Percentiles rank a stretch among this genome's conserved stretches.
Conservation (phyloP, 1,140 invertebrate genomes). For the Scylla paramamosain region DNA sequence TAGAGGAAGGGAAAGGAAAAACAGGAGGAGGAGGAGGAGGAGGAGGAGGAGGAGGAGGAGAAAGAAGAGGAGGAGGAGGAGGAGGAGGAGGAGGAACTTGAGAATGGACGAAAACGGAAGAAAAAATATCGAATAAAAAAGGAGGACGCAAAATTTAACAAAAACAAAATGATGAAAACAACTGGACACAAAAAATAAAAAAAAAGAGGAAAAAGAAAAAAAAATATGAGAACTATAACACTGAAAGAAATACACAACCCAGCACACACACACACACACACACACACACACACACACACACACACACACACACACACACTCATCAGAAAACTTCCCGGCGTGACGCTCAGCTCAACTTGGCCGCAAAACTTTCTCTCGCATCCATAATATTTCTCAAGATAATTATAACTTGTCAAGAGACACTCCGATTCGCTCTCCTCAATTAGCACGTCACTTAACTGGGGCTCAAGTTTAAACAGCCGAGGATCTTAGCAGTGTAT, state of each 20-base stretch:
- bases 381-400: slow-evolving; percentile 72
- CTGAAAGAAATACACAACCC: neutral
- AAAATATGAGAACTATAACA: too few relatives aligned
- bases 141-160: neutral
- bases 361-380: slow-evolving; percentile 44
- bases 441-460: slow-evolving; percentile 73
- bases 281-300: slow-evolving; percentile 11
- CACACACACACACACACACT: slow-evolving; percentile 14
- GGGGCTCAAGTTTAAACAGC: slow-evolving; percentile 68
- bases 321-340: neutral
- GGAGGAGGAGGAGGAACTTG: neutral
- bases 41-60: neutral
- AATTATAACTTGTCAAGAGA: slow-evolving; percentile 74
- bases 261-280: slow-evolving; percentile 13
- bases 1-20: neutral
- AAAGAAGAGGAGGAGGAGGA: neutral
- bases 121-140: neutral
- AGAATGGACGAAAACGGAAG: too few relatives aligned
- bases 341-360: neutral
- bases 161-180: neutral
- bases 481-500: slow-evolving; percentile 56
- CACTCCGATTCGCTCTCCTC: slow-evolving; percentile 69
- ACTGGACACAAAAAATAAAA: neutral
- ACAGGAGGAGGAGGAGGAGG: neutral
- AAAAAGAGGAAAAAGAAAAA: neutral